Percentiles rank a stretch among this genome's conserved stretches.
Evolutionary conservation across 2,797 vertebrate genomes (phyloP).

Genomic region (Centroberyx gerrardi): DNA sequence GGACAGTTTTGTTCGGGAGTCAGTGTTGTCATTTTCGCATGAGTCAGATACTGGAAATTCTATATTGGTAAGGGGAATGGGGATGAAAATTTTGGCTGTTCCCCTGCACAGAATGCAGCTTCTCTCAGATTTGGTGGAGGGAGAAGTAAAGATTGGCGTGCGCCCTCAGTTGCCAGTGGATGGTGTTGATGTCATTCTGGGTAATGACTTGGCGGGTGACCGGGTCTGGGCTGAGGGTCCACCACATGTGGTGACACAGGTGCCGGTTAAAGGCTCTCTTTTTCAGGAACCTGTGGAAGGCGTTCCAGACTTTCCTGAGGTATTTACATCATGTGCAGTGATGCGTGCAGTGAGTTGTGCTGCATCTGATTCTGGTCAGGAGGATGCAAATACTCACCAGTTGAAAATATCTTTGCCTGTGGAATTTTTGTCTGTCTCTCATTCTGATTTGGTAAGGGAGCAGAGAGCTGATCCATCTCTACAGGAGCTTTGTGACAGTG

Average conservation of each 20-base stretch:
- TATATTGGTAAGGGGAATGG: slow-evolving; percentile 3
- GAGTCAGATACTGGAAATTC: neutral
- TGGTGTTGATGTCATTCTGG: slow-evolving; percentile 19
- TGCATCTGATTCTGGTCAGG: neutral
- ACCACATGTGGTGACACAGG: no score
- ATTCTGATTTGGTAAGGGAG: neutral
- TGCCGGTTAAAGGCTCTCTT: neutral
- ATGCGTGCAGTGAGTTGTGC: neutral
- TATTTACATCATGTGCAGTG: slow-evolving; percentile 15
- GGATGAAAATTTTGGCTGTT: neutral
- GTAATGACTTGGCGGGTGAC: slow-evolving; percentile 28
- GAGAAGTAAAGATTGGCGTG: slow-evolving; percentile 9
- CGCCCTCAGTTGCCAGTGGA: slow-evolving; percentile 10
- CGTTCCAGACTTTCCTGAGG: neutral
- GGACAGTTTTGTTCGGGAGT: no score
- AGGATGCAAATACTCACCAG: neutral
- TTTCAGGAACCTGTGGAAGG: neutral
- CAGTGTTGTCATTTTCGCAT: neutral
- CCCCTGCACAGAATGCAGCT: slow-evolving; percentile 9
- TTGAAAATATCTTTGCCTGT: neutral
- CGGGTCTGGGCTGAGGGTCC: slow-evolving; percentile 1
- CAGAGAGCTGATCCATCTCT: slow-evolving; percentile 4
- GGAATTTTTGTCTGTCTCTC: neutral
- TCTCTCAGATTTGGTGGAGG: neutral
- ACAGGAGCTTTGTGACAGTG: neutral